Base-by-base conservation (phyloP, 2,888 invertebrate species). In the Allacma fusca region DNA sequence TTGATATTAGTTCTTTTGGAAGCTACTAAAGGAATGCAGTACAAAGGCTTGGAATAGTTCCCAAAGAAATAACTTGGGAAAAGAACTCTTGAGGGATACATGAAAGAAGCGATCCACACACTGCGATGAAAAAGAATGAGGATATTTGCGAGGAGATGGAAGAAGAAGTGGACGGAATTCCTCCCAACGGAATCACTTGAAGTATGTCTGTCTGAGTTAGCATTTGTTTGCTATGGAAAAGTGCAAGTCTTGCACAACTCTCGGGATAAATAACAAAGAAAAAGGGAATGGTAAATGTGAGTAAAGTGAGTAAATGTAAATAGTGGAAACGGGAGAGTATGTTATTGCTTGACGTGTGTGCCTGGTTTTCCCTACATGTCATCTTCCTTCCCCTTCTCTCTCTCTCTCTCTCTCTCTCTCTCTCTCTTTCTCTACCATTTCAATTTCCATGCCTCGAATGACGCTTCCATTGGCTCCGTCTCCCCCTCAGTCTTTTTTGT, bases 231-330 rank as follows among this genome's bases (percentile, higher is more conserved):
- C 13, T 40, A 40, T n/a, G n/a, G n/a, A n/a, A n/a, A n/a, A n/a
- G n/a, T n/a, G n/a, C n/a, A n/a, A n/a, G n/a, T 40, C 13, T 40
- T 21, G 9, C 5, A 59, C 9, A 21, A n/a, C 59, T 59, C 5
- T 13, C 59, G 23, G n/a, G 59, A 59, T 7, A n/a, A 59, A 59
- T 7, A 59, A 59, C n/a, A 59, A 59, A 59, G 59, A 59, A 59
- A 59, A 59, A 59, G 59, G 59, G 59, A 59, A 59, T 59, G 5
- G 59, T 59, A 59, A 59, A 59, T 59, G 59, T 59, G 23, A 59
- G 59, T 59, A n/a, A 59, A 21, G 9, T 7, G n/a, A 59, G 59
- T 7, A 19, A 59, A 13, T 7, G 59, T 13, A 59, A 59, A n/a
- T 7, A 59, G 7, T 21, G n/a, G 23, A 21, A 19, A 59, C 40